A percentile compares a stretch with the other conserved stretches of the same genome.
Conservation (phyloP, 1,140 invertebrate genomes). For the Zaprionus ghesquierei region DNA sequence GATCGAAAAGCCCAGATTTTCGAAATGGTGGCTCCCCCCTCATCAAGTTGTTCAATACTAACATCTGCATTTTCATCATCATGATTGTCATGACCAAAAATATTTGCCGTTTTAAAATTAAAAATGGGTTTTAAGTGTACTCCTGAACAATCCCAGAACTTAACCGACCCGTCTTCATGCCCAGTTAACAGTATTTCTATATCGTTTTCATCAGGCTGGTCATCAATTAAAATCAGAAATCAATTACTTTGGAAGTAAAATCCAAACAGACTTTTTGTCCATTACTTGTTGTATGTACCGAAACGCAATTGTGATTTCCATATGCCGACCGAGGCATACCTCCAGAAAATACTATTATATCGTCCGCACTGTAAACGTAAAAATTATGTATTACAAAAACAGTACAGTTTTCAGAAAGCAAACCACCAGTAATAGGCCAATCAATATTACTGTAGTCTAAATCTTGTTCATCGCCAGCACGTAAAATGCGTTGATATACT, state of each 20-base stretch:
- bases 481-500: conserved; percentile 89
- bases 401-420: conserved; percentile 84
- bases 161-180: conserved; percentile 97
- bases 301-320: too few species aligned
- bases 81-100: conserved; percentile 86
- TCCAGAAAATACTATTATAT: too few species aligned
- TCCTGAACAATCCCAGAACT: conserved; percentile 95
- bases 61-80: conserved; percentile 84
- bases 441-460: conserved; percentile 87
- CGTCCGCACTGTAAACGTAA: too few species aligned
- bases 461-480: conserved; percentile 86
- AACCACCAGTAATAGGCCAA: conserved; percentile 91
- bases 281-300: too few species aligned
- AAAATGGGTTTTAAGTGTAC: conserved; percentile 92
- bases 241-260: too few species aligned
- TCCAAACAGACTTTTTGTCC: too few species aligned
- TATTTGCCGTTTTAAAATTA: conserved; percentile 91
- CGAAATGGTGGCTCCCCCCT: conserved; percentile 95
- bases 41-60: conserved; percentile 87
- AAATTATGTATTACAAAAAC: too few species aligned
- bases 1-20: conserved; percentile 97
- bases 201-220: conserved; percentile 47
- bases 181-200: conserved; percentile 92
- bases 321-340: too few species aligned
- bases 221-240: too few species aligned